Percentiles rank a stretch among this genome's conserved stretches.
Evolutionary conservation across 1,140 invertebrate species (phyloP).

Genomic region (Pseudoatta argentina): DNA sequence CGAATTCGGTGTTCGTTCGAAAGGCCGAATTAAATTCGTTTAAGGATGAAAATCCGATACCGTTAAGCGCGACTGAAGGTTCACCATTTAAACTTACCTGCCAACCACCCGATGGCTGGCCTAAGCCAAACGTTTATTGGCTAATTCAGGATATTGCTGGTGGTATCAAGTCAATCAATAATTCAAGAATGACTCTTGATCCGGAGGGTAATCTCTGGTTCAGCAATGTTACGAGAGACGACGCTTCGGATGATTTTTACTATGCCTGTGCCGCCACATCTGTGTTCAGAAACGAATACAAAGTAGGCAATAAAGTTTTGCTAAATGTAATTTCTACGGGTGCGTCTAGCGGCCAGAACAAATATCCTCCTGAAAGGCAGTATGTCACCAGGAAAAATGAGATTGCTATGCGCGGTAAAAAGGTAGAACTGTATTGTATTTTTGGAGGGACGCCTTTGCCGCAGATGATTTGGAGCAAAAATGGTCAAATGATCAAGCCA

Average conservation of each 20-base stretch:
- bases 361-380: conserved; percentile 91
- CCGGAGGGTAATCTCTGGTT: conserved; percentile 98
- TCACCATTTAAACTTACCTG: conserved; percentile 95
- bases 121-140: conserved; percentile 97
- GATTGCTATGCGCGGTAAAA: conserved; percentile 93
- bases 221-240: conserved; percentile 95
- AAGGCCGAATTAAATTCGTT: conserved; percentile 97
- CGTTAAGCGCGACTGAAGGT: conserved; percentile 92
- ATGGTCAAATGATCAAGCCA: conserved; percentile 89
- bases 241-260: conserved; percentile 93
- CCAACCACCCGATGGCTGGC: conserved; percentile 97
- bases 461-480: conserved; percentile 94
- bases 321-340: conserved; percentile 93
- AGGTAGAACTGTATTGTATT: conserved; percentile 94
- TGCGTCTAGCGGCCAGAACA: conserved; percentile 91
- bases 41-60: conserved; percentile 91
- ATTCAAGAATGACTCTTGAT: conserved; percentile 96
- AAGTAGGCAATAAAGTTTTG: conserved; percentile 94
- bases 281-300: conserved; percentile 95
- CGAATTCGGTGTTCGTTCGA: conserved; percentile 97
- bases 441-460: conserved; percentile 95
- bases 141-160: conserved; percentile 93
- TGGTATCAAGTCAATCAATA: conserved; percentile 95
- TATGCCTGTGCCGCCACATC: conserved; percentile 97
- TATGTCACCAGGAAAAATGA: conserved; percentile 95